Percentiles rank a stretch among this genome's conserved stretches.
These are phyloP conservation scores for Sebastes melanostomus DNA, from an alignment of 2,797 vertebrate species.

Conservation along the genomic window DNA sequence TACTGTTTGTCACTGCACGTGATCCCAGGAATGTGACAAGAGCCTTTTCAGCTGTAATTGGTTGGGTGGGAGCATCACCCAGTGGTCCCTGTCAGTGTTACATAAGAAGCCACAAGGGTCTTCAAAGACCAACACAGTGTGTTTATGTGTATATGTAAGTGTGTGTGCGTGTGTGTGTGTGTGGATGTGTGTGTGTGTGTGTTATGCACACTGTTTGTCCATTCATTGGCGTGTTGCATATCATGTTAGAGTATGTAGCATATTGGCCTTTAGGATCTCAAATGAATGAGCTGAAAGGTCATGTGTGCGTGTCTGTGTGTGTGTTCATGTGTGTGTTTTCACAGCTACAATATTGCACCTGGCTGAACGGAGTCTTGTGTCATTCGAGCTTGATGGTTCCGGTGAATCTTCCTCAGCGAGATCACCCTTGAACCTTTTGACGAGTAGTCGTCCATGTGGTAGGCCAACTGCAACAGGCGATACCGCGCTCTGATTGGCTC, in stretches of 20 bases:
- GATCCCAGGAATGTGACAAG: constrained; percentile 17
- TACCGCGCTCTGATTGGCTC: constrained; percentile 72
- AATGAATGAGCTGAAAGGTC: background rate
- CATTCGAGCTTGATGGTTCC: constrained; percentile 68
- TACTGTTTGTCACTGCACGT: constrained; percentile 13
- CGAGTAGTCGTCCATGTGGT: constrained; percentile 85
- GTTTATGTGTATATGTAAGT: no score
- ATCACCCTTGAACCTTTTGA: constrained; percentile 78
- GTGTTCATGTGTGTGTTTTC: background rate
- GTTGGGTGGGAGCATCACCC: constrained; percentile 19
- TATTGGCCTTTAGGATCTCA: constrained; percentile 6
- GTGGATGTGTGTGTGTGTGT: background rate
- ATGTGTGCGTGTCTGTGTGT: background rate
- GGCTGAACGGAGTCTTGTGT: constrained; percentile 64
- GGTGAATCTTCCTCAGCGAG: constrained; percentile 76
- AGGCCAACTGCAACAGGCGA: constrained; percentile 82
- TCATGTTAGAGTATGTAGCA: constrained; percentile 36
- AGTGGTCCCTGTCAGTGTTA: constrained; percentile 43
- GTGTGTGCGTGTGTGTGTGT: background rate
- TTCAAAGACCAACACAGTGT: constrained; percentile 3
- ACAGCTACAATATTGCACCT: constrained; percentile 53
- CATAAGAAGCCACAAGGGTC: constrained; percentile 32
- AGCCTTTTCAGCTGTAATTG: constrained; percentile 37
- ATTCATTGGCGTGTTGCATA: background rate
- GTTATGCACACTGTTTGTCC: constrained; percentile 4